These are phyloP conservation scores for Glaucomys volans DNA, from an alignment of 2,113 vertebrate genomes.

Conservation along the genomic window DNA sequence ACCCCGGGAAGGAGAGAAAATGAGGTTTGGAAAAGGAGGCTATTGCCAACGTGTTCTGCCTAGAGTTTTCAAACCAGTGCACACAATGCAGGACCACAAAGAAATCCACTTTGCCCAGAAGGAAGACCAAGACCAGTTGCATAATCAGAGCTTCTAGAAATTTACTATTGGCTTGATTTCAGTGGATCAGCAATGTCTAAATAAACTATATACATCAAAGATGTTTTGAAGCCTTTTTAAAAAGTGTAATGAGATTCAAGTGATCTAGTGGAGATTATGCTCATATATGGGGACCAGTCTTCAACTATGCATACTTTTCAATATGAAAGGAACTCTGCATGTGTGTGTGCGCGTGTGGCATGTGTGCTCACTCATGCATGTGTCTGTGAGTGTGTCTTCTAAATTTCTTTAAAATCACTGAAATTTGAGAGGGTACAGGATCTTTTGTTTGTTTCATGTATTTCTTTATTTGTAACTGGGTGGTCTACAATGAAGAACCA, in stretches of 20 bases:
- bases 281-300: neutral
- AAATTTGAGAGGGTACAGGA: neutral
- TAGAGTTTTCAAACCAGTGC: conserved; percentile 27
- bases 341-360: too few species aligned
- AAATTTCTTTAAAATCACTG: conserved; percentile 20
- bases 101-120: conserved; percentile 35
- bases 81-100: conserved; percentile 40
- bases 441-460: conserved; percentile 3
- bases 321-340: neutral
- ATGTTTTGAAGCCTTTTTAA: neutral
- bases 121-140: conserved; percentile 1
- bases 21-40: conserved; percentile 73
- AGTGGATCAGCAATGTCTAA: neutral
- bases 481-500: neutral
- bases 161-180: conserved; percentile 6
- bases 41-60: conserved; percentile 61
- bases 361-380: too few species aligned
- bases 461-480: conserved; percentile 17
- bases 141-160: conserved; percentile 57
- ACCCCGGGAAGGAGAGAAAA: conserved; percentile 75
- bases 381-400: neutral
- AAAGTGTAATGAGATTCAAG: neutral
- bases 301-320: neutral
- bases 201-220: neutral
- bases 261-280: neutral